Conservation (phyloP, 37 sponge, comb jelly and placozoan genomes). For the Bolinopsis microptera region DNA sequence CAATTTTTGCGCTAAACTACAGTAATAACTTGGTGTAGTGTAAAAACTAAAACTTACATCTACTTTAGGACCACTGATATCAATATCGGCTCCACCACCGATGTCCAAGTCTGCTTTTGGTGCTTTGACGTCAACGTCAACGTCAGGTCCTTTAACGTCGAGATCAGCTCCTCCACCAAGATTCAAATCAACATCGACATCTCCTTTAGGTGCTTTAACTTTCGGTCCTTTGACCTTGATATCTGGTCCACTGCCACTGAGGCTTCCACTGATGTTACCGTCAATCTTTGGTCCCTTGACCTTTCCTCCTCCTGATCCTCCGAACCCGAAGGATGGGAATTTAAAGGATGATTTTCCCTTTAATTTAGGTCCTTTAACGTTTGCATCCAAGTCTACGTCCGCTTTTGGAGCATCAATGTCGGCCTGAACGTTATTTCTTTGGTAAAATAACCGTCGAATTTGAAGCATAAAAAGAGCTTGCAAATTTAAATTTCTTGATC, state of each 20-base stretch:
- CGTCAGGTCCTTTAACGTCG: not conserved
- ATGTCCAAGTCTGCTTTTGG: not conserved
- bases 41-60: too few relatives aligned
- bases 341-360: not conserved
- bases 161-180: not conserved
- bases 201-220: slow-evolving; percentile 3
- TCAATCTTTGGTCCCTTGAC: not conserved
- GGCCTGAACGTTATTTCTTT: too few relatives aligned
- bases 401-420: slow-evolving; percentile 47
- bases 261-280: not conserved
- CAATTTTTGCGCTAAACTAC: too few relatives aligned
- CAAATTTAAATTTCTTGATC: too few relatives aligned
- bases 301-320: not conserved
- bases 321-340: not conserved
- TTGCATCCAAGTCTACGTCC: slow-evolving; percentile 7
- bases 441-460: too few relatives aligned
- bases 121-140: not conserved
- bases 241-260: slow-evolving; percentile 16
- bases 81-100: not conserved
- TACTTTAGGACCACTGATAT: not conserved
- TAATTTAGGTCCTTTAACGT: not conserved
- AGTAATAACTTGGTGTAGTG: too few relatives aligned
- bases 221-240: slow-evolving; percentile 7
- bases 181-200: not conserved
- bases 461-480: too few relatives aligned